Conservation (phyloP, 1,140 invertebrate genomes). For the Ceratoteleas bidentatus region DNA sequence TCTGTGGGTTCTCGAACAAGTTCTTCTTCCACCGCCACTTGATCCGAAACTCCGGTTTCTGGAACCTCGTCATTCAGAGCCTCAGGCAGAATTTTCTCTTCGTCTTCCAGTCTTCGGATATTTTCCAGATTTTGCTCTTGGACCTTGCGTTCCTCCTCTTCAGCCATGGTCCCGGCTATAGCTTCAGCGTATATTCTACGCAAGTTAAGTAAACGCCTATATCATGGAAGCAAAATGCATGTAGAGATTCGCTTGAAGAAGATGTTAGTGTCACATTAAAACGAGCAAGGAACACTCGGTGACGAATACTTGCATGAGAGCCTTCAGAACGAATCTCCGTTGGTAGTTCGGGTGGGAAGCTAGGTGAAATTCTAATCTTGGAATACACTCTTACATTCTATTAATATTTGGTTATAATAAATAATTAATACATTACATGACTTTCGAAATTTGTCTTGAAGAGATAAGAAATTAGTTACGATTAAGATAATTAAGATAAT, state of each 20-base stretch:
- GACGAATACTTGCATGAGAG: conserved; percentile 55
- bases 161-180: conserved; percentile 62
- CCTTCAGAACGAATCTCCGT: no score
- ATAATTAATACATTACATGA: no score
- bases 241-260: conserved; percentile 56
- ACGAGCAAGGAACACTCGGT: conserved; percentile 45
- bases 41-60: not conserved
- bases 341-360: no score
- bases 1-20: conserved; percentile 54
- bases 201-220: conserved; percentile 66
- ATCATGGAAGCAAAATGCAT: conserved; percentile 44
- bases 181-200: conserved; percentile 70
- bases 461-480: no score
- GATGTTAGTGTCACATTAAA: conserved; percentile 43
- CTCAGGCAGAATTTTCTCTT: conserved; percentile 67
- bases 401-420: no score
- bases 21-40: conserved; percentile 50
- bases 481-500: not conserved
- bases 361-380: no score
- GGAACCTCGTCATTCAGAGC: conserved; percentile 22
- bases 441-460: no score
- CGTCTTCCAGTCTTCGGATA: conserved; percentile 71
- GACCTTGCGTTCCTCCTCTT: conserved; percentile 67
- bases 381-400: no score
- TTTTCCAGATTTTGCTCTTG: conserved; percentile 70